Base-by-base conservation (phyloP, 1,140 invertebrate genomes). In the Atopsyche davidsoni region DNA sequence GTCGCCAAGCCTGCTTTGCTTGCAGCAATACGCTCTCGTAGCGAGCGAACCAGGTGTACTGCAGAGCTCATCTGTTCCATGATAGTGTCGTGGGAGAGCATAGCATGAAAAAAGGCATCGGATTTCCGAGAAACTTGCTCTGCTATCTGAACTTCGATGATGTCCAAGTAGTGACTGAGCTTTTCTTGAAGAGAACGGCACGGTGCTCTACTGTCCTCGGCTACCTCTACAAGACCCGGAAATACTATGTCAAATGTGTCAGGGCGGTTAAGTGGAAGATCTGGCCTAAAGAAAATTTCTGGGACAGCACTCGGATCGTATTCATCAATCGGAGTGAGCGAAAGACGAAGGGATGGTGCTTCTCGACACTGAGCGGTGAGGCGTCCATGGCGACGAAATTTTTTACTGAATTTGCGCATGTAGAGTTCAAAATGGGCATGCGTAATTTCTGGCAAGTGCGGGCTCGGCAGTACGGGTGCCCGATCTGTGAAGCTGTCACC, bases 81-180 rank as follows among this genome's bases (percentile, higher is more conserved):
- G 32, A 93, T 81, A 10, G 85, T 85, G 71, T 97, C 93, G 70
- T 97, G 93, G 6, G 92, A 96, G 40, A 92, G 87, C 89, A 98
- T 96, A 6, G 92, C 92, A 70, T 93, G 86, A 66, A 98, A 98
- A 76, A 98, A 98, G 6, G 92, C 92, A 57, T 89, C 89, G 4
- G 93, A 96, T 68, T 95, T 93, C 52, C 89, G 83, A n/a, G 93
- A 87, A 39, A 98, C 94, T 75, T 97, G 93, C 59, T 88, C 85
- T 1, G 92, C 92, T 62, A 98, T 95, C 72, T 91, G 86, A 53
- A 96, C 88, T 74, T 98, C 95, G 22, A 97, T 88, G 38, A 92
- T 83, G 75, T 98, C 94, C 58, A 98, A 75, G 69, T 96, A 96
- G 69, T 95, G 89, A 63, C 87, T 93, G n/a, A 97, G 72, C 57